Base-by-base conservation (phyloP, 53 echinoderm and acorn worm species). In the Paelopatides confundens region DNA sequence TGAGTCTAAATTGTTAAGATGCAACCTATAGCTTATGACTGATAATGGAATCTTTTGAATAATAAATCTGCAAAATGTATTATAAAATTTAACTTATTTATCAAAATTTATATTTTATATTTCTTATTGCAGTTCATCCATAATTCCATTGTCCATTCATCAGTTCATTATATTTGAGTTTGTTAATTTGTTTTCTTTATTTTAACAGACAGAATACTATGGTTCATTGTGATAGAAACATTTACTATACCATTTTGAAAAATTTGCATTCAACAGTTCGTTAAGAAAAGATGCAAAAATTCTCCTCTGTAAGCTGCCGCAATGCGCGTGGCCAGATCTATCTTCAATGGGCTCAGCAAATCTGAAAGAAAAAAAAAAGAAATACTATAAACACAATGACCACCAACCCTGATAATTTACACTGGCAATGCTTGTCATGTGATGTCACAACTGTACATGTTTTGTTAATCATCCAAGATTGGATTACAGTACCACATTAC, bases 221-320 rank as follows among this genome's bases (percentile, higher is more conserved):
- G 35, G 74, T 74, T 74, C 74, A 74, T 74, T 74, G 74, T 74
- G 74, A 74, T 74, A 74, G 38, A 74, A 74, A 46, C 29, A 74
- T 11, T 74, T 74, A 74, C 74, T 74, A 28, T 74, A 74, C 74
- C 74, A 74, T 74, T 39, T 74, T 74, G 39, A 27, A 39, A 74
- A 39, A 46, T 40, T 74, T 74, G 39, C 40, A 39, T 40, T 28
- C 23, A 43, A 46, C 24, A 74, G 37, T 74, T 74, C 74, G 39
- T 24, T 74, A 35, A 39, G 39, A 46, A 46, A 47, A 74, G 74
- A 74, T 74, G 74, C 74, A 74, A 74, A 36, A 46, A 39, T 74
- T 74, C 40, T 74, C 74, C 21, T 38, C 74, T 24, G 74, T 40
- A 5, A n/a, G 21, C 58, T 58, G 37, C 74, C 39, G 74, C 46